These are phyloP conservation scores for Tauraco hartlaubi DNA, from an alignment of 2,797 vertebrate genomes.

Conservation along the genomic window DNA sequence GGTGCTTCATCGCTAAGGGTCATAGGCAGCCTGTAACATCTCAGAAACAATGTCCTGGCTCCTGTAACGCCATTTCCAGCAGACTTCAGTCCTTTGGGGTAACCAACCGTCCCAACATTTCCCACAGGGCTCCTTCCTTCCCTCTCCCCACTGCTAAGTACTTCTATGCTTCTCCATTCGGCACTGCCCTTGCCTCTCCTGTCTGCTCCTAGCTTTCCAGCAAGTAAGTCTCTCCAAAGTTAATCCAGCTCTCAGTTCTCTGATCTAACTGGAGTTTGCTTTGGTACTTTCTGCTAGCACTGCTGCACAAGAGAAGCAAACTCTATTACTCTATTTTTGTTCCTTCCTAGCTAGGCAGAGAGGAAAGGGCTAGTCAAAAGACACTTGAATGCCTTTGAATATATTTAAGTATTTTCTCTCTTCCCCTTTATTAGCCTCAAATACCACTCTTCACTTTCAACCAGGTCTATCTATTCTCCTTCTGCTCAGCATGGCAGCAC, in stretches of 20 bases:
- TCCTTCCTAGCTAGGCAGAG: neutral
- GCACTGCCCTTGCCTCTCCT: neutral
- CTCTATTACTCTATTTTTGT: neutral
- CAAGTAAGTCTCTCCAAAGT: neutral
- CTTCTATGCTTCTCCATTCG: accelerated
- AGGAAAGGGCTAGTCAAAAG: neutral
- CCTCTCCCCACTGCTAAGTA: no score
- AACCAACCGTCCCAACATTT: neutral
- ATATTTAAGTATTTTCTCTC: neutral
- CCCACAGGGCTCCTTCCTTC: neutral
- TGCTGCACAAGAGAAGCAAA: neutral
- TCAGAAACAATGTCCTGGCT: neutral
- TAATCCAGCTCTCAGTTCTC: neutral
- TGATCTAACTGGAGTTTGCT: neutral
- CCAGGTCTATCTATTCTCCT: neutral
- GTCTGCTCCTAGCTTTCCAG: neutral
- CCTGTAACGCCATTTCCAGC: neutral
- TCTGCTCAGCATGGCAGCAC: neutral
- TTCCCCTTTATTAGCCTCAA: neutral
- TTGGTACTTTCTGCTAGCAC: neutral
- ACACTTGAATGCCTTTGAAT: neutral
- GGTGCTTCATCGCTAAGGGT: neutral
- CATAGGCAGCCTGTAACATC: neutral
- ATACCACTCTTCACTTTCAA: neutral
- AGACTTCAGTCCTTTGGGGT: neutral